Percentiles rank a stretch among this genome's conserved stretches.
Conservation (phyloP, 2,113 vertebrate species). For the Cromileptes altivelis region DNA sequence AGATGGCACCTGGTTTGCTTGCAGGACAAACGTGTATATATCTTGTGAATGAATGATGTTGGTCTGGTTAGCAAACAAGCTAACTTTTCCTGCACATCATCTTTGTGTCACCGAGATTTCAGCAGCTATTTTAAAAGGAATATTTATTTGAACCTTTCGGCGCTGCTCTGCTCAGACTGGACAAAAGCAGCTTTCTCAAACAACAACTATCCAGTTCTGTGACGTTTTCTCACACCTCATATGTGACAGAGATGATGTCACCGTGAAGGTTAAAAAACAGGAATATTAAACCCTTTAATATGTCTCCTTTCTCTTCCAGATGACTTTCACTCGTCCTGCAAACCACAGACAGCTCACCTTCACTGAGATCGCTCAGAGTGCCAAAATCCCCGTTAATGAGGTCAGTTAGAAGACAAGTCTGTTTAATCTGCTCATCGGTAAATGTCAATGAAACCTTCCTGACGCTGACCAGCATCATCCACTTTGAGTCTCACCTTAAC, state of each 20-base stretch:
- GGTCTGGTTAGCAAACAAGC: no score
- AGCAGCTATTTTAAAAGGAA: neutral
- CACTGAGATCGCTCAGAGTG: conserved; percentile 93
- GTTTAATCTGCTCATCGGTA: neutral
- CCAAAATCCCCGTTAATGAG: conserved; percentile 94
- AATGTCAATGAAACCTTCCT: neutral
- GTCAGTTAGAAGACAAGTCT: conserved; percentile 80
- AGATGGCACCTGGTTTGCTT: no score
- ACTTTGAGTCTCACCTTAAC: neutral
- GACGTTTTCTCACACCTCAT: neutral
- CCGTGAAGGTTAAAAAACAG: neutral
- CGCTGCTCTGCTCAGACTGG: neutral
- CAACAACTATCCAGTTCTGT: neutral
- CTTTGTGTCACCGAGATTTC: neutral
- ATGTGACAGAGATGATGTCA: neutral
- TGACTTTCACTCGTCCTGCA: conserved; percentile 98
- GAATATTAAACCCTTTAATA: neutral
- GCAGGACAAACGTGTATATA: no score
- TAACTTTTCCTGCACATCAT: neutral
- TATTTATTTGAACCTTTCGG: neutral
- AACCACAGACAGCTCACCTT: conserved; percentile 98
- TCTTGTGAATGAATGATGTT: no score
- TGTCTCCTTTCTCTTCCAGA: conserved; percentile 81
- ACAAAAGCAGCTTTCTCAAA: neutral
- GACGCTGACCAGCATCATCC: accelerated